Percentiles rank a stretch among this genome's conserved stretches.
Conservation (phyloP, 2,888 invertebrate species). For the Yponomeuta malinellus region DNA sequence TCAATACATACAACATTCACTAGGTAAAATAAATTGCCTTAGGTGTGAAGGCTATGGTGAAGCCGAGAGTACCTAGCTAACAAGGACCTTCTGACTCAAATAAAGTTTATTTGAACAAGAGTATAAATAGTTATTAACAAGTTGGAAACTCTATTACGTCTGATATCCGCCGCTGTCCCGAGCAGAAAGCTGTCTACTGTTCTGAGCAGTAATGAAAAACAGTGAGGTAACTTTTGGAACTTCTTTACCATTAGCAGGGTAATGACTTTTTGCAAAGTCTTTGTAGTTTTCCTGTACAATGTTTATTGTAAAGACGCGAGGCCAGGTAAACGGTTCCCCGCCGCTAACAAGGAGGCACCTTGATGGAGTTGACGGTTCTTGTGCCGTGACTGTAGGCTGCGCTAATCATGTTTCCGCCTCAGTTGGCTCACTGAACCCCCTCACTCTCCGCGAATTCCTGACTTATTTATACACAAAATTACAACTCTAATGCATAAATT, state of each 20-base stretch:
- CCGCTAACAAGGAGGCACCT: neutral
- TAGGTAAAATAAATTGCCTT: too few relatives aligned
- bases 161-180: neutral
- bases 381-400: neutral
- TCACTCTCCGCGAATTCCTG: neutral
- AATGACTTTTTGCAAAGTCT: neutral
- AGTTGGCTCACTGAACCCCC: neutral
- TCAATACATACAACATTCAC: too few relatives aligned
- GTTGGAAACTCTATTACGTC: conserved; percentile 1
- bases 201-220: neutral
- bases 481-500: neutral
- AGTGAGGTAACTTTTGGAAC: neutral
- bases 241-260: neutral
- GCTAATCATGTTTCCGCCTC: conserved; percentile 9
- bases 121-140: conserved; percentile 1
- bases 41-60: too few relatives aligned
- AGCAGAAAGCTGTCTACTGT: neutral
- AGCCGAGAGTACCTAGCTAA: too few relatives aligned
- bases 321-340: neutral
- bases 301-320: neutral
- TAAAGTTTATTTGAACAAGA: neutral
- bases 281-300: neutral
- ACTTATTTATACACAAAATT: neutral
- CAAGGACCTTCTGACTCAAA: neutral
- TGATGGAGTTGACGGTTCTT: neutral